A percentile compares a stretch with the other conserved stretches of the same genome.
Evolutionary conservation across 2,888 invertebrate genomes (phyloP).

Genomic region (Oscheius onirici): DNA sequence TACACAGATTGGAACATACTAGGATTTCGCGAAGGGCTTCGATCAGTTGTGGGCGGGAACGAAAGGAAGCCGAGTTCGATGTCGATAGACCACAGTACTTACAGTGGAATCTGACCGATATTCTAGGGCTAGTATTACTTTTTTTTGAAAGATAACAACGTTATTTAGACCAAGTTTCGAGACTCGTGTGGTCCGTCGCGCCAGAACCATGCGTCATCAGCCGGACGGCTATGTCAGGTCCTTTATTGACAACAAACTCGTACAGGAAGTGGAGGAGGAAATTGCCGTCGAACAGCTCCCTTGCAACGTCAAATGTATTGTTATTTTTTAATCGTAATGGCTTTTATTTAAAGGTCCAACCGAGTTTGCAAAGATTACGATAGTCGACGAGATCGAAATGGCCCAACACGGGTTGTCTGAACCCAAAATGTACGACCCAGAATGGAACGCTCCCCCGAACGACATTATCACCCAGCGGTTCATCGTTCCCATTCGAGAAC

Average conservation of each 20-base stretch:
- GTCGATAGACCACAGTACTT: slow-evolving; percentile 22
- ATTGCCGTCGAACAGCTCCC: slow-evolving; percentile 59
- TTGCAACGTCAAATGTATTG: slow-evolving; percentile 52
- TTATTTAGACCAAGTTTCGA: slow-evolving; percentile 11
- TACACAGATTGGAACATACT: slow-evolving; percentile 13
- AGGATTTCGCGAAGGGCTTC: slow-evolving; percentile 17
- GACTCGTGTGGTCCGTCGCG: slow-evolving; percentile 49
- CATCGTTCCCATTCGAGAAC: slow-evolving; percentile 35
- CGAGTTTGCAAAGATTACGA: slow-evolving; percentile 55
- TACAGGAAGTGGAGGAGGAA: slow-evolving; percentile 56
- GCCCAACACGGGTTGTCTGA: slow-evolving; percentile 36
- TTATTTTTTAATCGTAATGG: neutral
- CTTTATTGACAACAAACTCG: slow-evolving; percentile 60
- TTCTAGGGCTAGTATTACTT: slow-evolving; percentile 29
- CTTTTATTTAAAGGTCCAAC: slow-evolving; percentile 45
- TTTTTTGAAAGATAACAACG: neutral
- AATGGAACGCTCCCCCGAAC: slow-evolving; percentile 51
- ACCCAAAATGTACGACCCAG: slow-evolving; percentile 47
- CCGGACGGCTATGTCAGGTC: slow-evolving; percentile 59
- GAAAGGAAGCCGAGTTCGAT: neutral
- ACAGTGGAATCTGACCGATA: slow-evolving; percentile 30
- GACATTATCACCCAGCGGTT: slow-evolving; percentile 34
- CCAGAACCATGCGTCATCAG: slow-evolving; percentile 59
- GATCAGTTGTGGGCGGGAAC: slow-evolving; percentile 31
- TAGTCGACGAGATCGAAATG: slow-evolving; percentile 46